Evolutionary conservation across 2,797 vertebrate genomes (phyloP).

Genomic region (Taeniopygia guttata): DNA sequence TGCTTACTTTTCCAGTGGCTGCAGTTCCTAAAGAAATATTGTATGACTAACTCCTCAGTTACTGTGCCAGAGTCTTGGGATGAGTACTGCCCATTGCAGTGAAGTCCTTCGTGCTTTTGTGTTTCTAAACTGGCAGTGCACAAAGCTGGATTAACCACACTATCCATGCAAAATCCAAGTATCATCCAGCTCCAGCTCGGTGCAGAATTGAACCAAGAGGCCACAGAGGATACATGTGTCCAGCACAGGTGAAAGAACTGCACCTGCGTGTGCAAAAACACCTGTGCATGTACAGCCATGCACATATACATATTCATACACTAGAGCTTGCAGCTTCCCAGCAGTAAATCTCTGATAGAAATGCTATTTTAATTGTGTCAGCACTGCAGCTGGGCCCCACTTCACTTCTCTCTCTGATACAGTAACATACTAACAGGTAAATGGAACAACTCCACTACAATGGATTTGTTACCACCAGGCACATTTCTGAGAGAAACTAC

Average conservation of each 20-base stretch:
- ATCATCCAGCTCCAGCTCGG: not conserved
- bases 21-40: not conserved
- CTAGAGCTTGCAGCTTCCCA: not conserved
- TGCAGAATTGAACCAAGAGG: not conserved
- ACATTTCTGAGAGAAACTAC: not conserved
- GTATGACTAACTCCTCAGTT: not conserved
- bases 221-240: fast-evolving
- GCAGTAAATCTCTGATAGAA: not conserved
- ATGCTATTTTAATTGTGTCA: not conserved
- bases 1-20: not conserved
- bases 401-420: not conserved
- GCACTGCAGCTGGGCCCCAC: not conserved
- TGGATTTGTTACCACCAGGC: not conserved
- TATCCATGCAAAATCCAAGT: not conserved
- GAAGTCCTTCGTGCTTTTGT: fast-evolving
- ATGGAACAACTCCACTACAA: not conserved
- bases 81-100: fast-evolving
- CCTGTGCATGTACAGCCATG: not conserved
- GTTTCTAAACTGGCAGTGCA: not conserved
- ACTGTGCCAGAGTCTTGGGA: not conserved
- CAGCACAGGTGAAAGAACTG: not conserved
- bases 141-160: not conserved
- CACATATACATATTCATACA: fast-evolving
- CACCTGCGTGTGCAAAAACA: fast-evolving
- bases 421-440: not conserved